phyloP scores from a whole-genome alignment of 2,113 vertebrate species.

The Myrmophylax atrothorax region DNA sequence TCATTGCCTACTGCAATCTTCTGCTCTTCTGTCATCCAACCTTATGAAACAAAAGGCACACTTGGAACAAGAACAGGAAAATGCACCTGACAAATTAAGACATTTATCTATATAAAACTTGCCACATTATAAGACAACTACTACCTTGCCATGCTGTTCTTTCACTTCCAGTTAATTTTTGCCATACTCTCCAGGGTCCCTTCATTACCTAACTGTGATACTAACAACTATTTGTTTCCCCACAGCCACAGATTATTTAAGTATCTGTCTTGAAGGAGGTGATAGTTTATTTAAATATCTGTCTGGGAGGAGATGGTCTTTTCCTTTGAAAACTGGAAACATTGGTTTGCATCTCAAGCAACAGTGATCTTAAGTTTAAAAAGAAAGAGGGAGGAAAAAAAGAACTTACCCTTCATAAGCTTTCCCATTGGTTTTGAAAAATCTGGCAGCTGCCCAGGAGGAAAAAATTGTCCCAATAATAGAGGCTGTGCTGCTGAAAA shows the following conservation, averaged over 20 bases:
- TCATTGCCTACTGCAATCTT: background rate
- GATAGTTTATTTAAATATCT: background rate
- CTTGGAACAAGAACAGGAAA: background rate
- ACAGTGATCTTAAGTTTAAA: background rate
- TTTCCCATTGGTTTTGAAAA: background rate
- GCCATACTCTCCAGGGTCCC: background rate
- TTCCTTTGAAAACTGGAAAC: background rate
- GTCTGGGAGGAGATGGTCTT: background rate
- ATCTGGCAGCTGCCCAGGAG: background rate
- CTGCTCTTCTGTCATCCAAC: background rate
- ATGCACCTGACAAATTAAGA: background rate
- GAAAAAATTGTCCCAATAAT: constrained; percentile 21
- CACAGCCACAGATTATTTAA: background rate
- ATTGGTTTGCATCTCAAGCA: background rate
- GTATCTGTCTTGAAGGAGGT: background rate
- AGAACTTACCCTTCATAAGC: background rate
- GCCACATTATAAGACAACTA: background rate
- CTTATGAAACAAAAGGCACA: background rate
- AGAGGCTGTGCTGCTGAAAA: constrained; percentile 11
- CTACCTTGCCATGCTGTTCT: background rate
- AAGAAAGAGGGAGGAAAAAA: background rate
- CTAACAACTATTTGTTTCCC: background rate
- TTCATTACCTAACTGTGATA: background rate
- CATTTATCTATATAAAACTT: background rate
- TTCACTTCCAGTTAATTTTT: background rate